Base-by-base conservation (phyloP, 2,797 vertebrate genomes). In the Mus minutoides region DNA sequence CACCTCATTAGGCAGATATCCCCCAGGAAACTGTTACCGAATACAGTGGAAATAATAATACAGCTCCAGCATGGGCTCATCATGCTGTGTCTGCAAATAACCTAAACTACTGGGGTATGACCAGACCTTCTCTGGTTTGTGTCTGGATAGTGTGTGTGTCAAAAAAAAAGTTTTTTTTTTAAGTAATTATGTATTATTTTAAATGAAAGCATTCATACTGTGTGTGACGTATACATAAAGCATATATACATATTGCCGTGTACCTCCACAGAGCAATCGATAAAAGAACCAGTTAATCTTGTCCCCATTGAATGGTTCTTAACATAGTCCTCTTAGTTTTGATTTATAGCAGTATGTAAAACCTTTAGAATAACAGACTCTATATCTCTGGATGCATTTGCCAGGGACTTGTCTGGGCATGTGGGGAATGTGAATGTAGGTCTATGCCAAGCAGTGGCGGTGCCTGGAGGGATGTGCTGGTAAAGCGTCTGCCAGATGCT, bases 31-130 rank as follows among this genome's bases (percentile, higher is more conserved):
- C 58, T 94, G 58, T 89, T 90, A 94, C 37, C 54, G 94, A 94
- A 94, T 89, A 78, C 87, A 90, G 56, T 95, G 79, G 90, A 96
- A 97, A 97, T 87, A 95, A 94, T n/a, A n/a, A 84, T 89, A 34
- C 14, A 62, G 29, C 88, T 84, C 91, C 7, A 58, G 34, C 71
- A 64, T 29, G 3, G 17, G 91, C 54, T 94, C 58, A 14, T 85
- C 56, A 77, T 92, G 69, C 52, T 87, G 52, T 60, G 46, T 93
- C 86, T 94, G 62, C 21, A 90, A 83, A 83, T 34, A 75, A 17
- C 21, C 31, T 77, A 91, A 94, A 92, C 22, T 26, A 10, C 49
- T 83, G n/a, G 19, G 26, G 22, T 46, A 21, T 93, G 54, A 92
- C 75, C 84, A 82, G 86, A 17, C 37, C 77, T 80, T 64, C 43